Evolutionary conservation across 1,140 invertebrate species (phyloP), one percentile per base, ranked within the genome.

Genomic region (Globodera ellingtonae): DNA sequence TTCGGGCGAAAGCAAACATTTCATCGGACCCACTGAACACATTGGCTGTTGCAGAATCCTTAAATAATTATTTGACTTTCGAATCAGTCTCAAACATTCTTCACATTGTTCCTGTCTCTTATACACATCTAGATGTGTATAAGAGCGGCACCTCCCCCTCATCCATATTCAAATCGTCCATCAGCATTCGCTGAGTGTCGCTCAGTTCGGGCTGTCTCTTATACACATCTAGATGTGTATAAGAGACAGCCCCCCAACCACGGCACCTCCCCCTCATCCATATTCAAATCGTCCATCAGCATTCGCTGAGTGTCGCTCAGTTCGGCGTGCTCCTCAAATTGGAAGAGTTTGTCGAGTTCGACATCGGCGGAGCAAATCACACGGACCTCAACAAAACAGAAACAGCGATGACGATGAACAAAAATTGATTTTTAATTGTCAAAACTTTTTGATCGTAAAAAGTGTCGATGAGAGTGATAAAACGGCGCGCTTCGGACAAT

Each of bases 21-120:
- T 99, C 97, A 90, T 98, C 97, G 89, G 97, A 95, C 0, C 96
- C 96, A 46, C 95, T 98, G 87, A 98, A 98, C 84, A 98, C 93
- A 88, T 94, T 96, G 8, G 95, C 93, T 80, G 92, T 91, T 59
- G 92, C 91, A 86, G 92, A 90, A 85, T 93, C 90, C 92, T 94
- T 86, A 62, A 90, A 91, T 87, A 24, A 24, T 24, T 24, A 24
- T 24, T 24, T 24, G 46, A 35, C 35, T 35, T 35, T 35, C 35
- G 1, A 24, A 35, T 35, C 35, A 35, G 35, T 35, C 35, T 35
- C 35, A 35, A 35, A 35, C 35, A 35, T 35, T 35, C 35, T 35
- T 35, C 35, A 35, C 3, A 35, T 35, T 35, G 3, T 35, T 35
- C n/a, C n/a, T n/a, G n/a, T n/a, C n/a, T n/a, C n/a, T n/a, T n/a